Percentiles rank a stretch among this genome's conserved stretches.
Evolutionary conservation across 2,888 invertebrate species (phyloP).

Genomic region (Halocaridina rubra): DNA sequence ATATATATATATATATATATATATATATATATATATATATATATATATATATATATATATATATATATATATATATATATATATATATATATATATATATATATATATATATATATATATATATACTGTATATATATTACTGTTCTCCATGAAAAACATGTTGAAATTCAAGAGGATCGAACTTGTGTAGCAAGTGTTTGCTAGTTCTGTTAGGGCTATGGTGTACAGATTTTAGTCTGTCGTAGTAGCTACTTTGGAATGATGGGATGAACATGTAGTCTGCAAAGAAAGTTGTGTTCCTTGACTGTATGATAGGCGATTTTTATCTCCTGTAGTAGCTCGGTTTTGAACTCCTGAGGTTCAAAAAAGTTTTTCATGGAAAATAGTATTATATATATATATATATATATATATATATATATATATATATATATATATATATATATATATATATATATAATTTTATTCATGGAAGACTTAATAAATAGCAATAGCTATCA

Average conservation of each 20-base stretch:
- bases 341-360: too few species aligned
- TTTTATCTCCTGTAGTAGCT: too few species aligned
- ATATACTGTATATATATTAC: too few species aligned
- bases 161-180: conserved; percentile 8
- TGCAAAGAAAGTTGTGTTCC: too few species aligned
- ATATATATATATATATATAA: background rate
- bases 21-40: conserved; percentile 17
- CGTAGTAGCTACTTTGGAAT: background rate
- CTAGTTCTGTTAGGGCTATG: too few species aligned
- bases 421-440: background rate
- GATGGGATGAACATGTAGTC: conserved; percentile 15
- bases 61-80: conserved; percentile 12
- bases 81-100: conserved; percentile 2
- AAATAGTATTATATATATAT: too few species aligned
- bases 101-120: conserved; percentile 1
- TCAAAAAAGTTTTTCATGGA: too few species aligned
- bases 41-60: conserved; percentile 6
- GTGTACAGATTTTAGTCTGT: background rate
- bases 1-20: background rate
- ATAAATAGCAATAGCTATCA: background rate
- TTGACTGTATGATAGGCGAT: too few species aligned
- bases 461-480: background rate
- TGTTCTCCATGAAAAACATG: background rate
- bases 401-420: conserved; percentile 4
- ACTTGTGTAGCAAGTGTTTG: too few species aligned